Evolutionary conservation across 2,797 vertebrate species (phyloP).

Genomic region (Sebastes matsubarae): DNA sequence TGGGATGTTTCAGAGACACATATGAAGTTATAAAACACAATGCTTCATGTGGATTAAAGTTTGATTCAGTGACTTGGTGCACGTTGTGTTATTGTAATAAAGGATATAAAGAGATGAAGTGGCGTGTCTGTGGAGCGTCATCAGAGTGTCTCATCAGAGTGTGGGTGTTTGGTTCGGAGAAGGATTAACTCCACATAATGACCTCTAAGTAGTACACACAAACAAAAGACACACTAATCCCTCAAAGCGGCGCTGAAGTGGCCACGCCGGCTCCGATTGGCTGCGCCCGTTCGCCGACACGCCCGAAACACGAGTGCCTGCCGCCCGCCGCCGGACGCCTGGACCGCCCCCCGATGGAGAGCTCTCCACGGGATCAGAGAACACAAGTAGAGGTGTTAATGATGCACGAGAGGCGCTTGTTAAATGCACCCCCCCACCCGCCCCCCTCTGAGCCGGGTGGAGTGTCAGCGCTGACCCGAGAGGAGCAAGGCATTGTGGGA

Average conservation of each 20-base stretch:
- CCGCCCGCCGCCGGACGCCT: background rate
- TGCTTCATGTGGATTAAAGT: too few species aligned
- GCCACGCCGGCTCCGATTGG: slow-evolving; percentile 26
- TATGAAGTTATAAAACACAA: too few species aligned
- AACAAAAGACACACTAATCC: slow-evolving; percentile 50
- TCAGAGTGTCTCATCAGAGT: too few species aligned
- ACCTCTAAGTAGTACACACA: background rate
- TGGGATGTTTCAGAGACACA: too few species aligned
- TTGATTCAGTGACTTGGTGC: rapidly evolving
- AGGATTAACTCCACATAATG: background rate
- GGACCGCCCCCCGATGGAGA: background rate
- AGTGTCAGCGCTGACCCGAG: slow-evolving; percentile 32
- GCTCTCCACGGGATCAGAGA: slow-evolving; percentile 33
- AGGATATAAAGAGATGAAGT: too few species aligned
- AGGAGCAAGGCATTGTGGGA: slow-evolving; percentile 50
- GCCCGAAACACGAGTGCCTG: background rate
- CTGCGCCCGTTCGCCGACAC: slow-evolving; percentile 8
- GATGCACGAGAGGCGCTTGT: slow-evolving; percentile 50
- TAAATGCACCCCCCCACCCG: slow-evolving; percentile 29
- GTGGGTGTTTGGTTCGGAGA: too few species aligned
- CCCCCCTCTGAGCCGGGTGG: slow-evolving; percentile 11
- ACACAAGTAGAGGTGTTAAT: slow-evolving; percentile 31
- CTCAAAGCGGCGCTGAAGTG: slow-evolving; percentile 52
- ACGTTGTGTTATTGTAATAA: too few species aligned
- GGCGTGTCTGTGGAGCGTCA: too few species aligned